phyloP scores from a whole-genome alignment of 2,888 invertebrate species.

The Limnephilus lunatus region DNA sequence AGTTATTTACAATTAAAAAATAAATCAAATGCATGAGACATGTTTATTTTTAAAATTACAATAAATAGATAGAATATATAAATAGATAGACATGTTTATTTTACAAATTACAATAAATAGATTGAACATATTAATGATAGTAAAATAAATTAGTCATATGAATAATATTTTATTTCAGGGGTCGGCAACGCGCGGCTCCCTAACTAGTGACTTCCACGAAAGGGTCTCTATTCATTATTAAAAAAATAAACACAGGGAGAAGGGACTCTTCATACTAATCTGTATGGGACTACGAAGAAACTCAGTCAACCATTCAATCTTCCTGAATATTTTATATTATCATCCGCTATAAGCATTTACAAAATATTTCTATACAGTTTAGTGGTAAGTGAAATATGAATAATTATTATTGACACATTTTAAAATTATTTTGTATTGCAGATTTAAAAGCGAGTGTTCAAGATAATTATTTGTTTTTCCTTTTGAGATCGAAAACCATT shows the following conservation, averaged over 20 bases:
- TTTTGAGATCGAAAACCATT: background rate
- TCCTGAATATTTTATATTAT: background rate
- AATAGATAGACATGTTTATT: no score
- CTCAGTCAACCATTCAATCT: background rate
- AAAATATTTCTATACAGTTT: background rate
- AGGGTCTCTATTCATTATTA: background rate
- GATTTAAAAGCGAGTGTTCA: background rate
- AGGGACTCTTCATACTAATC: background rate
- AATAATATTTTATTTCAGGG: background rate
- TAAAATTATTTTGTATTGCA: background rate
- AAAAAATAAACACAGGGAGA: background rate
- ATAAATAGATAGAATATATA: conserved; percentile 29
- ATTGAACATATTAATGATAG: background rate
- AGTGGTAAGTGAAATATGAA: background rate
- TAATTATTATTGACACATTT: background rate
- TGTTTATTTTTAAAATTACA: conserved; percentile 26
- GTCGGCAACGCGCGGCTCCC: background rate
- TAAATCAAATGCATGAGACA: conserved; percentile 26
- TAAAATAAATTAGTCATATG: conserved; percentile 38
- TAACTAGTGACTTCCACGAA: background rate
- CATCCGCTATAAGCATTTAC: background rate
- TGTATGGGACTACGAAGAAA: background rate
- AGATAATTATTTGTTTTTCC: background rate
- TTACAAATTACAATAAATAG: conserved; percentile 37
- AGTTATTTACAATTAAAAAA: background rate